Evolutionary conservation across 2,113 vertebrate species (phyloP), one percentile per base, ranked within the genome.

Genomic region (Dicentrarchus labrax): DNA sequence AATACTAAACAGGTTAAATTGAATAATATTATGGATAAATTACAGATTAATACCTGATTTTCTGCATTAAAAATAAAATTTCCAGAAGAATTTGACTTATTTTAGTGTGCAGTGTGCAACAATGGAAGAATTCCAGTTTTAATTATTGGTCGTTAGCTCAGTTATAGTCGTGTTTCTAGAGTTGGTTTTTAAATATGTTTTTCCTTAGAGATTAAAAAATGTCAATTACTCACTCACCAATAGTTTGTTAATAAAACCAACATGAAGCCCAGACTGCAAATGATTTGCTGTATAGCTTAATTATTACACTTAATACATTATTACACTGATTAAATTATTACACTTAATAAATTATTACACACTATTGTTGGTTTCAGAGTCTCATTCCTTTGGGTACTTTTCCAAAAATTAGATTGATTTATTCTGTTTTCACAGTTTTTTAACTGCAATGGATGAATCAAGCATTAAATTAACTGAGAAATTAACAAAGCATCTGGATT

Each of bases 391-490:
- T n/a, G 4, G 30, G 47, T 51, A 74, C 9, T n/a, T 60, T 4
- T 22, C 15, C 13, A 9, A 30, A 74, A 48, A 47, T 13, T 0
- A 4, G 9, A 50, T 6, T 41, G 3, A 57, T 43, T 59, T 5
- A 65, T 22, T 64, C 7, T 21, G 15, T 64, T 56, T 30, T 51
- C 48, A 68, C 22, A 50, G 59, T 30, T 83, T 60, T 72, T 21
- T 3, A 30, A 51, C 4, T 41, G 4, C 36, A 30, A n/a, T 79
- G 45, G 13, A 59, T 36, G 0, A 74, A 68, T 79, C 5, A 75
- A 21, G 7, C 9, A 39, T 56, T 68, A 56, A 70, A 72, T 38
- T 5, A 30, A 76, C 2, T 73, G 24, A 36, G 13, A 74, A 21
- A 54, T 7, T 2, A 5, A 39, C 16, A 22, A 45, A n/a, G 9